Evolutionary conservation across 2,113 vertebrate species (phyloP), one percentile per base, ranked within the genome.

Genomic region (Nerophis lumbriciformis): DNA sequence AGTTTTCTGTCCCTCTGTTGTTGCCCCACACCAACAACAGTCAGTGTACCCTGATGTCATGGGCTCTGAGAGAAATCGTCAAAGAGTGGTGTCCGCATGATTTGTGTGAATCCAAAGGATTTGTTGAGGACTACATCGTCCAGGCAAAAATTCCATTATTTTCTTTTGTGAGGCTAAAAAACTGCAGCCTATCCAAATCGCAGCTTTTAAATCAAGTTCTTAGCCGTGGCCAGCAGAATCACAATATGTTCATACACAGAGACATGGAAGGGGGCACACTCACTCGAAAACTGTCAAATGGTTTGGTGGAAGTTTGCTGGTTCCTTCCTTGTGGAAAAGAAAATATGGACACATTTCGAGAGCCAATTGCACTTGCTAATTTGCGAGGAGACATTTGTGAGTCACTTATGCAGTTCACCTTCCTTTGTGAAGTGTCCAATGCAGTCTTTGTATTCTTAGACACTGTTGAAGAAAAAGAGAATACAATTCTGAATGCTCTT

Each of bases 91-190:
- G 75, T 58, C 57, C 57, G 2, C 75, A 64, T 28, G 51, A 72
- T 21, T 54, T 81, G 37, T 69, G n/a, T 44, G 66, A 72, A 1
- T 37, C 65, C 9, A 55, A 11, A 7, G 59, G 50, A 5, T 85
- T 81, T 48, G 61, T 63, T 4, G 79, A 84, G 37, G 48, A 65
- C 6, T 68, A 57, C 37, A 73, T 89, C 53, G 73, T 73, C 49
- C 14, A 53, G 8, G 47, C 66, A 21, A 10, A 8, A 9, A 35
- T 49, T 6, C 59, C 59, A 35, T 48, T 61, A 8, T n/a, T 64
- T 10, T 92, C 90, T 10, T 93, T 93, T 79, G 90, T 92, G n/a
- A 85, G 85, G 11, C 49, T 93, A 11, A 81, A 86, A 8, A 72
- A 59, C 58, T 87, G 74, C 28, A 88, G 60, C 28, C 66, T 91